phyloP scores from a whole-genome alignment of 2,888 invertebrate genomes.

The Sarcophaga subvicina region DNA sequence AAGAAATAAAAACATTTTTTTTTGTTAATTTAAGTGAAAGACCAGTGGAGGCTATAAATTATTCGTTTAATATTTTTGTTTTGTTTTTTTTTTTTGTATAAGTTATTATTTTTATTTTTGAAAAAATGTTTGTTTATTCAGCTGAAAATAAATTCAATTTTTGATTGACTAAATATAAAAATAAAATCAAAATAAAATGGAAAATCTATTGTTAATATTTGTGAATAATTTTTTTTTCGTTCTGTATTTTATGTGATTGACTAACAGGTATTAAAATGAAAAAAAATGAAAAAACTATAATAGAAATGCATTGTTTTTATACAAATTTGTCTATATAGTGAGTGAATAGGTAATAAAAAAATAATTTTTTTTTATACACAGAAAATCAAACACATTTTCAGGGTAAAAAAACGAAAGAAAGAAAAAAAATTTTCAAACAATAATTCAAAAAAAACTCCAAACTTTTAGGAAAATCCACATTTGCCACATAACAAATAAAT shows the following conservation, averaged over 20 bases:
- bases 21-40: too few species aligned
- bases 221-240: too few species aligned
- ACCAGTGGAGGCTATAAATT: not conserved
- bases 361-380: constrained; percentile 45
- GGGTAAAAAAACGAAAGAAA: constrained; percentile 21
- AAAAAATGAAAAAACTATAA: not conserved
- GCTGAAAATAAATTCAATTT: not conserved
- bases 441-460: constrained; percentile 48
- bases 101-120: not conserved
- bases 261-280: not conserved
- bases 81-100: not conserved
- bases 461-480: constrained; percentile 68
- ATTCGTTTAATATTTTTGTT: constrained; percentile 1
- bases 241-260: too few species aligned
- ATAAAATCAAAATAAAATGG: not conserved
- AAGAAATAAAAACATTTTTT: too few species aligned
- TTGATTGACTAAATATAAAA: not conserved
- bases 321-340: constrained; percentile 13
- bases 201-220: too few species aligned
- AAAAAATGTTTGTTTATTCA: not conserved
- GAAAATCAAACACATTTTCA: constrained; percentile 19
- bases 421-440: constrained; percentile 23
- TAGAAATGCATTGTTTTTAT: constrained; percentile 34
- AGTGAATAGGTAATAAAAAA: constrained; percentile 34
- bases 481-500: constrained; percentile 68